Conservation (phyloP, 2,888 invertebrate species). For the Sycophila texana region DNA sequence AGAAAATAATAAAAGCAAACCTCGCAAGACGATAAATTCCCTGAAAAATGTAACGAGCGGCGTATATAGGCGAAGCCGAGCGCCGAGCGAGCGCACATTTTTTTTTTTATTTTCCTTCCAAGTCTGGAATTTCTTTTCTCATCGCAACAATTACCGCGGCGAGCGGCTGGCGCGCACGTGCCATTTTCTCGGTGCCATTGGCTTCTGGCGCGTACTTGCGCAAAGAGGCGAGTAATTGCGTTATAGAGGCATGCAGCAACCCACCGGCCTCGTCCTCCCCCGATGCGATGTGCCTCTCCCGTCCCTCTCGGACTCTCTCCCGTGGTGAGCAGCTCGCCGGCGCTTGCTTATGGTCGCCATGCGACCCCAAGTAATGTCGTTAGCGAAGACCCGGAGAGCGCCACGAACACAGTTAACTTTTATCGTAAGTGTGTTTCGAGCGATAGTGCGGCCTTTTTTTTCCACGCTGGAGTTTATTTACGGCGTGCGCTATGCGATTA, state of each 20-base stretch:
- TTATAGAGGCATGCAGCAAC: conserved; percentile 59
- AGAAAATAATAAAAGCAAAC: too few relatives aligned
- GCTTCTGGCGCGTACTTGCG: conserved; percentile 1
- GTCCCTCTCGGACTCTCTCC: conserved; percentile 34
- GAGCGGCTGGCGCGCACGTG: not conserved
- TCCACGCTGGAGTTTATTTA: not conserved
- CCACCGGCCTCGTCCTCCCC: conserved; percentile 26
- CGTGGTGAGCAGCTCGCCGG: not conserved
- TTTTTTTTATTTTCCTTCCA: too few relatives aligned
- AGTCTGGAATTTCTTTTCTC: not conserved
- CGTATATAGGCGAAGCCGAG: too few relatives aligned
- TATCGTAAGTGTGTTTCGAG: too few relatives aligned
- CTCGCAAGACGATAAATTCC: too few relatives aligned
- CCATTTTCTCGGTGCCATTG: conserved; percentile 4
- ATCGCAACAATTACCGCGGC: not conserved
- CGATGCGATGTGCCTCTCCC: not conserved
- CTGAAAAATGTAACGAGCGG: too few relatives aligned
- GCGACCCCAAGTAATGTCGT: conserved; percentile 65
- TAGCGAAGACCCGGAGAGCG: conserved; percentile 61
- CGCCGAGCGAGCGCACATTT: too few relatives aligned
- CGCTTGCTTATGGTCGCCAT: conserved; percentile 54
- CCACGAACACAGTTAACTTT: not conserved
- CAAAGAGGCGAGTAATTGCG: conserved; percentile 60
- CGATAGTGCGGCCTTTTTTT: not conserved
- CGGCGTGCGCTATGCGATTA: too few relatives aligned